These are phyloP conservation scores for Pipistrellus nathusii DNA, from an alignment of 2,797 vertebrate species.

Conservation along the genomic window DNA sequence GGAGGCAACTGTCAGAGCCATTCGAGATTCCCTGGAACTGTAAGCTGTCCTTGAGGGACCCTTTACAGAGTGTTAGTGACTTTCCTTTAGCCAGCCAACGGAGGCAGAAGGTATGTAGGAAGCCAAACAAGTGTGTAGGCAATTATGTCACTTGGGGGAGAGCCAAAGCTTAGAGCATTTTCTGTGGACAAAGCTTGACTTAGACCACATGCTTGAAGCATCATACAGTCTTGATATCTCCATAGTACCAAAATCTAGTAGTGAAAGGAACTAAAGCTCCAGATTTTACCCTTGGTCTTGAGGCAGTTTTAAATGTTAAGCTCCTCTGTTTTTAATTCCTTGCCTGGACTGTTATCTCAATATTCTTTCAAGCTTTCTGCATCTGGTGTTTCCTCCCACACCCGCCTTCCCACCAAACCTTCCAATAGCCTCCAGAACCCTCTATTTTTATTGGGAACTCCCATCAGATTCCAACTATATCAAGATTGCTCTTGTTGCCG, in stretches of 20 bases:
- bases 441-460: not conserved
- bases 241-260: not conserved
- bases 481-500: not conserved
- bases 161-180: not conserved
- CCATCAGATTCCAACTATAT: not conserved
- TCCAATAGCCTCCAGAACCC: not conserved
- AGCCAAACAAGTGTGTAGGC: too few species aligned
- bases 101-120: not conserved
- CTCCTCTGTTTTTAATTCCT: too few species aligned
- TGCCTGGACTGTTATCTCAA: not conserved
- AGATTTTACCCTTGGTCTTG: not conserved
- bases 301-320: not conserved
- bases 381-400: not conserved
- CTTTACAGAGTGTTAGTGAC: not conserved
- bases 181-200: not conserved
- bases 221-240: not conserved
- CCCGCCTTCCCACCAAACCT: not conserved
- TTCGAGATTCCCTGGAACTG: not conserved
- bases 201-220: not conserved
- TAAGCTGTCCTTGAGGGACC: not conserved
- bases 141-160: not conserved
- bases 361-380: not conserved
- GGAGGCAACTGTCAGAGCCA: not conserved
- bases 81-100: not conserved
- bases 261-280: not conserved